phyloP scores from a whole-genome alignment of 2,113 vertebrate species.

The Loxodonta africana region DNA sequence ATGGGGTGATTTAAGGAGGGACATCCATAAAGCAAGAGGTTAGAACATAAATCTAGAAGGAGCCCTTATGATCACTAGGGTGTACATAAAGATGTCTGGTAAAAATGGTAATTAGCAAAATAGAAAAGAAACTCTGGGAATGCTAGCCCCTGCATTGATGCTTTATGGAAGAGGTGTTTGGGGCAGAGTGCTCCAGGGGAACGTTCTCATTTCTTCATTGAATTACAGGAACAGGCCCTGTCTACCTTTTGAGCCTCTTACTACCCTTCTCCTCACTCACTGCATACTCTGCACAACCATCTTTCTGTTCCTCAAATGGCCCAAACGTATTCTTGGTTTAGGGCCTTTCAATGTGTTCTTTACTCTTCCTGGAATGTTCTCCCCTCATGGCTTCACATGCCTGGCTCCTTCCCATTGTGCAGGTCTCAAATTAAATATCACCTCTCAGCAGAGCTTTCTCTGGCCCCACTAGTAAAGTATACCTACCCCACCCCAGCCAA shows the following conservation, averaged over 20 bases:
- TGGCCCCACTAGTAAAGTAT: neutral
- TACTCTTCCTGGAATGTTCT: neutral
- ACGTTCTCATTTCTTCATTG: neutral
- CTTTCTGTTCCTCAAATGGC: neutral
- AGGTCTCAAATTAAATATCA: neutral
- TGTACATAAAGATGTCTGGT: neutral
- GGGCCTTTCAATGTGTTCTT: neutral
- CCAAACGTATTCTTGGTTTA: neutral
- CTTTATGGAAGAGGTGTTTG: neutral
- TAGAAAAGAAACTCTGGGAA: neutral
- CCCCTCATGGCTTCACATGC: neutral
- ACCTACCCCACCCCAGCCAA: no score
- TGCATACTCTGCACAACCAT: neutral
- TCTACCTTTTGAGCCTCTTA: neutral
- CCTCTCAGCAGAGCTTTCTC: neutral
- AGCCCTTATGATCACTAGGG: neutral
- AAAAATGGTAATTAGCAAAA: neutral
- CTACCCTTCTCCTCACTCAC: no score
- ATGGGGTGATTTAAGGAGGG: neutral
- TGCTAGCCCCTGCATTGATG: neutral
- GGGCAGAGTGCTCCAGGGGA: fast-evolving
- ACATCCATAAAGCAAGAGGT: neutral
- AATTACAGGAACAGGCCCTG: fast-evolving
- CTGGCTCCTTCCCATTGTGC: neutral
- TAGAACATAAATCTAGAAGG: neutral